Base-by-base conservation (phyloP, 2,113 vertebrate species). In the Sciurus niger region DNA sequence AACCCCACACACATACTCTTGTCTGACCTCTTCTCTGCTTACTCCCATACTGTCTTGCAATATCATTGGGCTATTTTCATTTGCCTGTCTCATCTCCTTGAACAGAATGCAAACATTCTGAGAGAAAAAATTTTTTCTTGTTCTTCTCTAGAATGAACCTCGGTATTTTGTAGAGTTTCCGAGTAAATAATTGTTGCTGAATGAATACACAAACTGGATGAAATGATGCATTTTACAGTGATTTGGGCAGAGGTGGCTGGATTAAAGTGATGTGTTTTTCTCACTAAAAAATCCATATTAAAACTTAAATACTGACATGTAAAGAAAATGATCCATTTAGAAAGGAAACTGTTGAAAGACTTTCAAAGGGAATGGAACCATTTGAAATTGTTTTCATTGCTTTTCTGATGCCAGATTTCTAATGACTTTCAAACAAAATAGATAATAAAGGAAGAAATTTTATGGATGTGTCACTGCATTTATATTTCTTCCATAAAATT, bases 341-440 rank as follows among this genome's bases (percentile, higher is more conserved):
- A 94, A 97, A 89, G 78, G 4, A 90, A 72, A 92, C 8, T 25
- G 55, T 94, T 96, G 95, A 93, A 98, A 97, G 40, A 58, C 83
- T 93, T 89, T 94, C 83, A 97, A 97, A 93, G 63, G 96, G 32
- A 95, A 87, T 77, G 11, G 85, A 88, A 96, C 32, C 67, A 89
- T 95, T 97, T 97, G 87, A 93, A 94, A 90, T 73, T 96, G 46
- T 80, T 92, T 93, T 96, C 93, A 37, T 32, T 97, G 48, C 48
- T 95, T 20, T 83, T 96, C 73, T 96, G 58, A 82, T 95, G 82
- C 70, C 91, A 89, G 25, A 89, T 96, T 98, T 96, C 84, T 89
- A 95, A 97, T 96, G 70, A 88, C 25, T 97, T 97, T 96, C 51
- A 97, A 95, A 92, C 24, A 95, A 88, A 55, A 77, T 93, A 94